Base-by-base conservation (phyloP, 1,140 invertebrate species). In the Cydia fagiglandana region DNA sequence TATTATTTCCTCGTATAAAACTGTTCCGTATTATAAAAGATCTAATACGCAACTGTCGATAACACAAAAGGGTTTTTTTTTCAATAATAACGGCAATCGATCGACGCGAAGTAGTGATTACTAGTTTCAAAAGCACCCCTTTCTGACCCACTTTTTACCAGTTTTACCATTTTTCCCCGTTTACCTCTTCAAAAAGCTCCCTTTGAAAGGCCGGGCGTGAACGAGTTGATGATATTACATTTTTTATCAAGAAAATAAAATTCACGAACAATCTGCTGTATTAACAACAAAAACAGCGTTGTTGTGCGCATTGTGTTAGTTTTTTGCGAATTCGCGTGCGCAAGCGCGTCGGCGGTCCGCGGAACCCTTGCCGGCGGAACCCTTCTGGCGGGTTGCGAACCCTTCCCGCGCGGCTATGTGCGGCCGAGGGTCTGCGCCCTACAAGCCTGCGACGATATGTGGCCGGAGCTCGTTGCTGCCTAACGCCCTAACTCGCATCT, bases 181-280 rank as follows among this genome's bases (percentile, higher is more conserved):
- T 86, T 88, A 88, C 88, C 90, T 90, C 88, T 91, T 88, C 86
- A 91, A 90, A 87, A 84, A 87, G 88, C 79, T 86, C 88, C 88
- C 84, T 89, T 93, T 92, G 87, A 93, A 93, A 91, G 82, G 73
- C 89, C 91, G 90, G 90, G 90, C 90, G 91, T 93, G 91, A 93
- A 93, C 91, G 91, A 93, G 91, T 93, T 93, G 91, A 93, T 93
- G 91, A 93, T 93, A 93, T 91, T 93, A 93, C 91, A 86, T 89
- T 93, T 93, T 92, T 91, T 90, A 76, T 76, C 78, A 80, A 87
- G 86, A 86, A 92, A 91, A 86, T 83, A 82, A 86, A 92, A 91
- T 92, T 93, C 87, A 87, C 90, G 91, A 91, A 93, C 91, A 93
- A 91, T 93, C 89, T 87, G 81, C 84, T 85, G 86, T 90, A 91